Evolutionary conservation across 2,113 vertebrate genomes (phyloP), one percentile per base, ranked within the genome.

Genomic region (Ondatra zibethicus): DNA sequence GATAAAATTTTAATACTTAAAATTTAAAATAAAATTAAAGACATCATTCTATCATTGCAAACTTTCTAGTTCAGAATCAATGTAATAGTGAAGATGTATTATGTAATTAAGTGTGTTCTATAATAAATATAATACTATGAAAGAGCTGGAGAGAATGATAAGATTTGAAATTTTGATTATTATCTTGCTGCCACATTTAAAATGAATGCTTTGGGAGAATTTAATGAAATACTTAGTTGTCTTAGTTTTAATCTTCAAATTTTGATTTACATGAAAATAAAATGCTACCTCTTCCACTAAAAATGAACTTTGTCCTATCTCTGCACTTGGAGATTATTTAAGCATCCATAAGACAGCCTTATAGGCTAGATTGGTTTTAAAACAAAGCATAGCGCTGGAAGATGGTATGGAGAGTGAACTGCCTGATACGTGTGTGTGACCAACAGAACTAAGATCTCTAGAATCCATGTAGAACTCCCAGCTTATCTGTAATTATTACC

Each of bases 1-100:
- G 50, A 13, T 81, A 21, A 96, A 94, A 78, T 5, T 73, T 92
- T 73, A 96, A 93, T 89, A 70, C 23, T 86, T 72, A 88, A 92
- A 81, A 55, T 36, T 58, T 77, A 55, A 81, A 91, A 77, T 76
- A 82, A 95, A 68, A 82, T 85, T 91, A 88, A 84, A 84, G 33
- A 73, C 2, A 55, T 8, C 12, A 25, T 93, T 29, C 29, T 82
- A 88, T 93, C 68, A 78, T 84, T 89, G 25, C 50, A 47, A 84
- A 52, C 61, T 66, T 92, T 50, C 33, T 61, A 39, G 0, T 89
- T 91, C 8, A 65, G 6, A 90, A 63, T 68, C 82, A 96, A 86
- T 65, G 50, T 61, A 55, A 39, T 72, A 68, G 88, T 45, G 88
- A 89, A 55, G 75, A 61, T 39, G 25, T 21, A 29, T 91, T 58